Base-by-base conservation (phyloP, 2,797 vertebrate species). In the Sylvilagus floridanus region DNA sequence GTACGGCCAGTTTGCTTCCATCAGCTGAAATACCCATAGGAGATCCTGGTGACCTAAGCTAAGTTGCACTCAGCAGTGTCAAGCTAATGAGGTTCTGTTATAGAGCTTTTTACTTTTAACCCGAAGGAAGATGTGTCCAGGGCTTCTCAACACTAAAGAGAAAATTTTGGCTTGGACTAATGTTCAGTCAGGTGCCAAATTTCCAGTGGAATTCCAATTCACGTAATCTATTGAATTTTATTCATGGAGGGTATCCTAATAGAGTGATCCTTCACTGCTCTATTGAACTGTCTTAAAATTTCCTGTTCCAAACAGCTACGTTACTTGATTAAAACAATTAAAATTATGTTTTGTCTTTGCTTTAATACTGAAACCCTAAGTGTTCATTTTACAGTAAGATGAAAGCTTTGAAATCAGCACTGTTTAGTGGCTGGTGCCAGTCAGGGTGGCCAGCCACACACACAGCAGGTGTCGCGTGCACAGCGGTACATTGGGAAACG, bases 281-380 rank as follows among this genome's bases (percentile, higher is more conserved):
- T 97, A 28, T 94, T 93, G 32, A 66, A 28, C 30, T 88, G 88
- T 97, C 91, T 93, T 95, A 91, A 96, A 95, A n/a, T 86, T 92
- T 92, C 72, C 73, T 96, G 90, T 95, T 96, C 96, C 63, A 92
- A 71, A 96, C 75, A 84, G 78, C 93, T 96, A 91, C 63, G 35
- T 95, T 97, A 97, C 42, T 96, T 97, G 94, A 97, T 97, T 96
- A 97, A 97, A 97, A 93, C 82, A 68, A 91, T 96, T 94, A 90
- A 95, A 97, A 88, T 93, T 95, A 66, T 37, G 84, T 93, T 93
- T 95, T 85, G 97, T 97, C 84, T 96, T 50, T 95, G 68, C 47
- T 73, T 95, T 94, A 96, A 91, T 95, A 81, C 57, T 95, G 37
- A 96, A 83, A 22, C 60, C 0, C 2, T 66, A 35, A 69, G 54